phyloP scores from a whole-genome alignment of 1,140 invertebrate species.

The Ditylenchus dipsaci region DNA sequence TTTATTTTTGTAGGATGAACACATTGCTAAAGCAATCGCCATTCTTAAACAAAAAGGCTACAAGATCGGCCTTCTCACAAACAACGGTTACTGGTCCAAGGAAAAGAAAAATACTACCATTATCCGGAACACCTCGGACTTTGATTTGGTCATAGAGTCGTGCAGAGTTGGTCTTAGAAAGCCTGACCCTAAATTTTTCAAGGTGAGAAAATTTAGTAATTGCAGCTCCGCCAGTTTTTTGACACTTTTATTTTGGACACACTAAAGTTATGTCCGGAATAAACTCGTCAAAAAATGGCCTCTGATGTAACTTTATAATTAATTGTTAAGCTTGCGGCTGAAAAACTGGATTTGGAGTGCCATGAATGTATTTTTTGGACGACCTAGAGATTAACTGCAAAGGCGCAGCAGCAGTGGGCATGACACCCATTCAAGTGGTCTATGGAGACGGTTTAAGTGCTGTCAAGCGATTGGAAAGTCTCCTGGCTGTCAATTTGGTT shows the following conservation, averaged over 20 bases:
- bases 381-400: slow-evolving; percentile 34
- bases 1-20: neutral
- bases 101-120: slow-evolving; percentile 17
- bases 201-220: slow-evolving; percentile 1
- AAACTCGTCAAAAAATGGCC: neutral
- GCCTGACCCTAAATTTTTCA: slow-evolving; percentile 18
- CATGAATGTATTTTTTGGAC: slow-evolving; percentile 31
- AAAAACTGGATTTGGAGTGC: slow-evolving; percentile 11
- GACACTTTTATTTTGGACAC: too few relatives aligned
- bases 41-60: neutral
- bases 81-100: slow-evolving; percentile 23
- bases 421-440: slow-evolving; percentile 11
- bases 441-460: neutral
- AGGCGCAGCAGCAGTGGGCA: slow-evolving; percentile 32
- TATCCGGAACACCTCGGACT: slow-evolving; percentile 1
- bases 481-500: neutral
- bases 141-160: slow-evolving; percentile 28
- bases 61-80: slow-evolving; percentile 17
- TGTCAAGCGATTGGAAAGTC: neutral
- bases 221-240: too few relatives aligned
- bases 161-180: slow-evolving; percentile 22
- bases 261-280: too few relatives aligned
- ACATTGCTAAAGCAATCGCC: neutral
- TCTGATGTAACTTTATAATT: neutral
- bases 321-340: slow-evolving; percentile 5